Base-by-base conservation (phyloP, 2,888 invertebrate species). In the Cheilosia impressa region DNA sequence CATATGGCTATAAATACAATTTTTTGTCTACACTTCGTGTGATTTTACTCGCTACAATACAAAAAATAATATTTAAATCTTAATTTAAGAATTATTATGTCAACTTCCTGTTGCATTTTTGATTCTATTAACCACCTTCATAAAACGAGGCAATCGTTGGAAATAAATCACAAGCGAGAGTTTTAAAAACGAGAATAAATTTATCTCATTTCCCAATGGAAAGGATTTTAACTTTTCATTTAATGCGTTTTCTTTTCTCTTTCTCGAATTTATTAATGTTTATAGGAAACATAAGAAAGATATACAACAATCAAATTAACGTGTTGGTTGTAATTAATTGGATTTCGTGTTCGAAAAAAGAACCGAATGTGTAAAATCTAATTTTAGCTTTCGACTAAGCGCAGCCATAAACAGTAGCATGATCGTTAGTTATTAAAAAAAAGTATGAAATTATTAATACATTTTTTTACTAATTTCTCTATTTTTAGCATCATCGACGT, bases 251-350 rank as follows among this genome's bases (percentile, higher is more conserved):
- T 27, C n/a, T 72, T 41, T 2, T 50, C 1, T 69, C 4, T 34
- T 9, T 31, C 9, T 19, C 9, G 19, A 31, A 31, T 34, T 50
- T 55, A 19, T 45, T 13, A 69, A 27, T 77, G 68, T 69, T 69
- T 62, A 69, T 62, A 62, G 34, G 60, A 43, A 45, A n/a, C 15
- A 24, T 22, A 62, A 17, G 43, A 53, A 53, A 38, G 50, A 45
- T 22, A 57, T 38, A 47, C 6, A 57, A 47, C 15, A 45, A 45
- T n/a, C 6, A 55, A 53, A n/a, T 57, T 38, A 57, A 27, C 52
- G 66, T 66, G 58, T 58, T 58, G 62, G 13, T 53, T 55, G 50
- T 68, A 68, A 69, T 78, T 63, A 78, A 78, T 78, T 71, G 34
- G 27, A 60, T 52, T 60, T 58, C 10, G 2, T 55, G 3, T 53